These are phyloP conservation scores for Allolobophora icterica DNA, from an alignment of 2,888 invertebrate genomes.

Conservation along the genomic window DNA sequence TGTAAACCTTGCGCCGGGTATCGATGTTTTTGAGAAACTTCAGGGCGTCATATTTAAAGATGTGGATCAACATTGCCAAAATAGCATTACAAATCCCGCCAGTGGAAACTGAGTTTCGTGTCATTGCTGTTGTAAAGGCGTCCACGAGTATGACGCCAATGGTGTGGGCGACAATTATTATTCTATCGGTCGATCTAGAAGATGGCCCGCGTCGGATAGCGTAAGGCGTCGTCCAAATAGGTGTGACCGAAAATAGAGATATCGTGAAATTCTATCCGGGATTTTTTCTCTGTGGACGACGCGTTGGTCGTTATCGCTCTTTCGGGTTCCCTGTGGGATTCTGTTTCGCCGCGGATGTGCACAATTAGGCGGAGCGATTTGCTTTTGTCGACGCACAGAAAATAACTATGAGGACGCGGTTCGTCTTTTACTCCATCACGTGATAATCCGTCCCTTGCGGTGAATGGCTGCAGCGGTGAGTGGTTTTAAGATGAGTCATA, in stretches of 20 bases:
- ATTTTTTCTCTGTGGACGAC: not conserved
- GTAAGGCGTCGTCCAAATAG: not conserved
- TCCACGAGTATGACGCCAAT: slow-evolving; percentile 1
- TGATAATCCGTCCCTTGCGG: not conserved
- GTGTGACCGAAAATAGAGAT: not conserved
- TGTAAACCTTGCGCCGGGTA: too few species aligned
- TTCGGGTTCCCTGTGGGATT: not conserved
- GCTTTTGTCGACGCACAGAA: not conserved
- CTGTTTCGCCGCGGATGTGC: not conserved
- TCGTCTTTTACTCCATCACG: not conserved
- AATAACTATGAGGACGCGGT: not conserved
- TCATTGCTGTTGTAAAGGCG: not conserved
- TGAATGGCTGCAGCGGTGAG: not conserved
- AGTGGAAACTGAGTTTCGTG: not conserved
- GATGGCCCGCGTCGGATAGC: not conserved
- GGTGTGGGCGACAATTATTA: slow-evolving; percentile 14
- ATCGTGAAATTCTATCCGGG: not conserved
- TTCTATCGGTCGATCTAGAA: slow-evolving; percentile 3
- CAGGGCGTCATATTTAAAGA: not conserved
- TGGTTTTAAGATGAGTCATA: not conserved
- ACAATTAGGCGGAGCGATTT: too few species aligned
- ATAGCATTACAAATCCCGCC: not conserved
- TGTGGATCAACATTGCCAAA: not conserved
- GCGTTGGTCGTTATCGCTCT: not conserved
- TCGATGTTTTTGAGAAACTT: not conserved